These are phyloP conservation scores for Hartigia nigra DNA, from an alignment of 2,888 invertebrate genomes.

Conservation along the genomic window DNA sequence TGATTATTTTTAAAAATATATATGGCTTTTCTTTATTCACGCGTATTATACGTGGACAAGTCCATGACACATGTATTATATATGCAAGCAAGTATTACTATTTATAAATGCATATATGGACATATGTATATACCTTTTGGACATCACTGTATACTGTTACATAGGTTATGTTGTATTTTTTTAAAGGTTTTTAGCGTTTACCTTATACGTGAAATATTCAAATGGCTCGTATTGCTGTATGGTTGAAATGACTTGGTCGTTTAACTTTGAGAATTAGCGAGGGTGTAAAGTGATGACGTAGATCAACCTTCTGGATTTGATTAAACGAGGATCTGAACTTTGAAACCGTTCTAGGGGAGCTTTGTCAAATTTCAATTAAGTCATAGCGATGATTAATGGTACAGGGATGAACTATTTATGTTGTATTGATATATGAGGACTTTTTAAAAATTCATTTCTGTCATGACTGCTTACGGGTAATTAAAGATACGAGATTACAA, in stretches of 20 bases:
- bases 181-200: not conserved
- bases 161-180: not conserved
- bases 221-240: not conserved
- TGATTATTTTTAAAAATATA: not conserved
- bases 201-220: slow-evolving; percentile 16
- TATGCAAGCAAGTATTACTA: no score
- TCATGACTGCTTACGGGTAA: not conserved
- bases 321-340: no score
- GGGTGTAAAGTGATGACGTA: no score
- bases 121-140: not conserved
- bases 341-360: no score
- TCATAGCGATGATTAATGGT: no score
- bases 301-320: no score
- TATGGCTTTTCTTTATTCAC: not conserved
- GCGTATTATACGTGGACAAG: not conserved
- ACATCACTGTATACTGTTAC: not conserved
- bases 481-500: not conserved
- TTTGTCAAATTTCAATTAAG: no score
- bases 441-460: not conserved
- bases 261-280: no score
- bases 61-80: slow-evolving; percentile 9
- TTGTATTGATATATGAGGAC: not conserved
- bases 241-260: not conserved
- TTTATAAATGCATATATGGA: slow-evolving; percentile 25
- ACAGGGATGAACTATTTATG: no score